Evolutionary conservation across 2,888 invertebrate genomes (phyloP), one percentile per base, ranked within the genome.

Genomic region (Chaitophorus viminalis): DNA sequence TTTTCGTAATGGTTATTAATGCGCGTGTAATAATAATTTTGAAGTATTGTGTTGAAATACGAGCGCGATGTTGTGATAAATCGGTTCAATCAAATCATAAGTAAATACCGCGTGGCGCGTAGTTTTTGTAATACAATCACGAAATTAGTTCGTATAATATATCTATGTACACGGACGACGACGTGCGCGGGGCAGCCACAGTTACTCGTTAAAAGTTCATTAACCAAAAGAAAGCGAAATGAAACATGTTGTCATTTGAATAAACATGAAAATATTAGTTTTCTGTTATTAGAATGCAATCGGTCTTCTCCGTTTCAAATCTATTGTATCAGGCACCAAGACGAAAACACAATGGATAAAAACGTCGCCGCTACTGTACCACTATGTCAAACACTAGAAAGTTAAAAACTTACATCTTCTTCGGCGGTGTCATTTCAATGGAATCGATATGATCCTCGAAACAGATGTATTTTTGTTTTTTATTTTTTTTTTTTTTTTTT

Each of bases 221-320:
- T 77, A 77, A 85, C 31, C n/a, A 76, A 68, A 68, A 85, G 85
- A 85, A 85, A 85, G 77, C 52, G 52, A 77, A 84, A 54, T 29
- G 60, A n/a, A 39, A 46, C 25, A 31, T 31, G 76, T 76, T n/a
- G 85, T 77, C 76, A 77, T 85, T 85, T 68, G 31, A 77, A 85
- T 85, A 85, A 46, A 65, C 77, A 85, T 52, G 77, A 77, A 76
- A 77, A 84, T 84, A 76, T 29, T 25, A 25, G 9, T 14, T 11
- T 25, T 36, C 68, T 31, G 77, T 77, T 85, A 77, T 85, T 77
- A 76, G 85, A 85, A 85, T 33, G 85, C 76, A 68, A 85, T 85
- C 76, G 85, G 68, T 77, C 85, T 85, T 85, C 85, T 77, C 68
- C 68, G 46, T 85, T 77, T 77, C 75, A 31, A 68, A 29, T 31